Percentiles rank a stretch among this genome's conserved stretches.
Conservation (phyloP, 2,797 vertebrate genomes). For the Helicolenus hilgendorfi region DNA sequence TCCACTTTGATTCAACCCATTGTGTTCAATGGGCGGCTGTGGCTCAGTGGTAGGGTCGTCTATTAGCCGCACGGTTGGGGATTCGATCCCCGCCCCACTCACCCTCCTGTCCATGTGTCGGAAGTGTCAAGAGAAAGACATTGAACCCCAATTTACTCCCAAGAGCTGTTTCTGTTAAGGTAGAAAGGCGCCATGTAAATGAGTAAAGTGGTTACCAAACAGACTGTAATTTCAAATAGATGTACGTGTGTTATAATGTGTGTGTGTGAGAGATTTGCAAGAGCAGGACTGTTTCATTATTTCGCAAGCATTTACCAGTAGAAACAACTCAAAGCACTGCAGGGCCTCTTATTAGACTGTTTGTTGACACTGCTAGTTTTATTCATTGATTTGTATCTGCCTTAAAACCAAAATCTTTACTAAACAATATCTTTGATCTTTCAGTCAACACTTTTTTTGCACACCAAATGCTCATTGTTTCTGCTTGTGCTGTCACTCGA, state of each 20-base stretch:
- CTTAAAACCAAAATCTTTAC: neutral
- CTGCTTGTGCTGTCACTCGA: neutral
- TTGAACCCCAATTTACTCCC: neutral
- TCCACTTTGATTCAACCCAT: neutral
- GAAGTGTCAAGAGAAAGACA: neutral
- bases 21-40: neutral
- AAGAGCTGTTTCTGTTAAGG: neutral
- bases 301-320: constrained; percentile 20
- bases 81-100: neutral
- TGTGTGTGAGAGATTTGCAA: neutral
- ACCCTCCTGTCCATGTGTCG: neutral
- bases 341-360: neutral
- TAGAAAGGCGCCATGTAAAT: neutral
- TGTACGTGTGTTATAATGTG: neutral
- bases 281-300: constrained; percentile 38
- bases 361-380: neutral
- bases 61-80: neutral
- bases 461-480: neutral
- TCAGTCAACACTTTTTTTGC: neutral
- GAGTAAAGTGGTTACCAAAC: neutral
- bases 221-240: constrained; percentile 18
- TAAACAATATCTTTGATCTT: neutral
- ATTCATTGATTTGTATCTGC: neutral
- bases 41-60: neutral
- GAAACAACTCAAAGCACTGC: neutral